These are phyloP conservation scores for Pristionchus pacificus DNA, from an alignment of 1,140 invertebrate species.

Conservation along the genomic window DNA sequence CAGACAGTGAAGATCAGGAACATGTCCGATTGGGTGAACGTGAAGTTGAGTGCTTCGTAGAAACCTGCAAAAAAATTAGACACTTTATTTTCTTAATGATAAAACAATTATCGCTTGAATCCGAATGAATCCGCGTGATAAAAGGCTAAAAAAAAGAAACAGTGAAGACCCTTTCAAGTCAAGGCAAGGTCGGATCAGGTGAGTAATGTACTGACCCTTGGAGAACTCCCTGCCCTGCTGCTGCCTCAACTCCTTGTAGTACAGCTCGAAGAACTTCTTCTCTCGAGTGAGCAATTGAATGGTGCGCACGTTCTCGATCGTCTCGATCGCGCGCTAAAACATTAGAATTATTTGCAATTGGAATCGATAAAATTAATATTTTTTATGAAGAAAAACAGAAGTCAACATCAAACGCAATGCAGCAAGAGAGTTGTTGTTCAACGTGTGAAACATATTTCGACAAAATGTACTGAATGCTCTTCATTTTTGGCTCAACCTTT, in stretches of 20 bases:
- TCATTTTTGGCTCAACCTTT: too few species aligned
- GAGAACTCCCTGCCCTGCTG: neutral
- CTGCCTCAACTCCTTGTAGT: neutral
- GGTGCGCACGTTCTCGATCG: slow-evolving; percentile 18
- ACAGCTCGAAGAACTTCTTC: slow-evolving; percentile 13
- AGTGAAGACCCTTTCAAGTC: too few species aligned
- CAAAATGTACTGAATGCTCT: too few species aligned
- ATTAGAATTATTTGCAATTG: too few species aligned
- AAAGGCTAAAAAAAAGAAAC: too few species aligned
- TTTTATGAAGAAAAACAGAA: neutral
- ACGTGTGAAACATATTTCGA: slow-evolving; percentile 2
- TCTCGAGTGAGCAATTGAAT: slow-evolving; percentile 20
- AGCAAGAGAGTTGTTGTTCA: too few species aligned
- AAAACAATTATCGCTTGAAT: too few species aligned
- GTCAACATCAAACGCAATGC: too few species aligned
- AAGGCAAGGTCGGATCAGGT: too few species aligned
- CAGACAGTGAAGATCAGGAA: slow-evolving; percentile 59
- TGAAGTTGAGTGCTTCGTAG: slow-evolving; percentile 25
- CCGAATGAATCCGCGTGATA: too few species aligned
- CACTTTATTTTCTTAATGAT: too few species aligned
- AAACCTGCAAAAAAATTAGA: neutral
- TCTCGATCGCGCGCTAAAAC: slow-evolving; percentile 18
- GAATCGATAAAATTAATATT: neutral
- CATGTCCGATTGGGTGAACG: slow-evolving; percentile 54
- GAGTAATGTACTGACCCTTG: neutral